Evolutionary conservation across 64 coral and sea anemone genomes (phyloP).

Genomic region (Montipora foliosa): DNA sequence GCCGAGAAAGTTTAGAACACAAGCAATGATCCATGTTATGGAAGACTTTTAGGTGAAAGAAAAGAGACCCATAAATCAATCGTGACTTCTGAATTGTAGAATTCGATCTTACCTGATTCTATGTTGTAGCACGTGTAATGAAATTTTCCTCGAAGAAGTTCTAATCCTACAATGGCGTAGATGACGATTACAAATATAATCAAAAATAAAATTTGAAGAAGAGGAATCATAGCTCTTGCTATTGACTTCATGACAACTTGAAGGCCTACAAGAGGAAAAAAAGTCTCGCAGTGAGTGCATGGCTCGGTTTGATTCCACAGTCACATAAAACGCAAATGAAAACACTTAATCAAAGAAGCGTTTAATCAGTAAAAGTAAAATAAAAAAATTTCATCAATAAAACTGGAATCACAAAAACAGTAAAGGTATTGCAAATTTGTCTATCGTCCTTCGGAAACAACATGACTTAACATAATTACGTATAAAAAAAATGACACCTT

Average conservation of each 20-base stretch:
- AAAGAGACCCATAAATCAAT: no score
- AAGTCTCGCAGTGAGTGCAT: not conserved
- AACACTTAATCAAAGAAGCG: no score
- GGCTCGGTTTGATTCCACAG: not conserved
- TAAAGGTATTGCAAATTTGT: no score
- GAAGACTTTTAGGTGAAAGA: not conserved
- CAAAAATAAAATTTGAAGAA: conserved; percentile 95
- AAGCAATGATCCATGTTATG: no score
- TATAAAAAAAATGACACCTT: no score
- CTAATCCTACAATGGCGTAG: conserved; percentile 97
- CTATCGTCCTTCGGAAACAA: no score
- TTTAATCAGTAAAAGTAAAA: no score
- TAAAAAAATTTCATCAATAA: no score
- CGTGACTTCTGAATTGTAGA: no score
- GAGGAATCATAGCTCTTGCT: conserved; percentile 93
- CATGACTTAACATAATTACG: no score
- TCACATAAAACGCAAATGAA: not conserved
- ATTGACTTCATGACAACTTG: conserved; percentile 99
- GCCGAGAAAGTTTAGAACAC: no score
- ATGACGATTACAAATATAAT: conserved; percentile 98
- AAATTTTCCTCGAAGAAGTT: conserved; percentile 88
- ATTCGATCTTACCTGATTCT: conserved; percentile 52
- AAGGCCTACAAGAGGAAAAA: conserved; percentile 62
- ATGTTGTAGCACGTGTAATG: conserved; percentile 82
- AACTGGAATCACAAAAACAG: no score